Evolutionary conservation across 2,888 invertebrate species (phyloP), one percentile per base, ranked within the genome.

Genomic region (Mesorhabditis sp.): DNA sequence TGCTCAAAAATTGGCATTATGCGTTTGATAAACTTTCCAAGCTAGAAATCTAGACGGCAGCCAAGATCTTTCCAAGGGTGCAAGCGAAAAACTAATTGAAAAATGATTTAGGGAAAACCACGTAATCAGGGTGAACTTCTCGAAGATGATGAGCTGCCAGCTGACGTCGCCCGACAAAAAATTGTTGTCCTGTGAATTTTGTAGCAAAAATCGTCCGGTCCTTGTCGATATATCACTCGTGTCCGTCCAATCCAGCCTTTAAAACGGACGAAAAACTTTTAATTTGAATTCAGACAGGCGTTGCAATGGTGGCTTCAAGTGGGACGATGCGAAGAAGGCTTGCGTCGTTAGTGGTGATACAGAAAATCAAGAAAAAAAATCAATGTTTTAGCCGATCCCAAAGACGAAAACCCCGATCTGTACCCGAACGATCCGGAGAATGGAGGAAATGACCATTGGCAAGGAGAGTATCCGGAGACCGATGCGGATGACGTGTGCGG

Each of bases 231-330:
- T 10, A 50, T 50, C 7, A 10, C 50, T 6, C 13, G 6, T n/a
- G 58, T 50, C 58, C n/a, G 58, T 50, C 7, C 58, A 10, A 50
- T 50, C 2, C n/a, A 50, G 58, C 7, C 10, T 13, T 50, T 2
- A 50, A 50, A 50, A 13, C 7, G n/a, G 58, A 50, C n/a, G 7
- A 1, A 50, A 50, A 50, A 50, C 10, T 50, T 50, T 10, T 13
- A 50, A 50, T 50, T 50, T 50, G 7, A 10, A 2, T 50, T 50
- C n/a, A 50, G 58, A 50, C 7, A 2, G 58, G 58, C 58, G 58
- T 50, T 50, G 58, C 58, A 50, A 50, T 50, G 58, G 58, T 13
- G 58, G 58, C 58, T 50, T 50, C n/a, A 50, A 50, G 58, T 50
- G 7, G 10, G n/a, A 50, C 58, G 58, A 50, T 2, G 10, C 7